A percentile compares a stretch with the other conserved stretches of the same genome.
Conservation (phyloP, 92 coral and sea anemone species). For the Blastomussa wellsi region DNA sequence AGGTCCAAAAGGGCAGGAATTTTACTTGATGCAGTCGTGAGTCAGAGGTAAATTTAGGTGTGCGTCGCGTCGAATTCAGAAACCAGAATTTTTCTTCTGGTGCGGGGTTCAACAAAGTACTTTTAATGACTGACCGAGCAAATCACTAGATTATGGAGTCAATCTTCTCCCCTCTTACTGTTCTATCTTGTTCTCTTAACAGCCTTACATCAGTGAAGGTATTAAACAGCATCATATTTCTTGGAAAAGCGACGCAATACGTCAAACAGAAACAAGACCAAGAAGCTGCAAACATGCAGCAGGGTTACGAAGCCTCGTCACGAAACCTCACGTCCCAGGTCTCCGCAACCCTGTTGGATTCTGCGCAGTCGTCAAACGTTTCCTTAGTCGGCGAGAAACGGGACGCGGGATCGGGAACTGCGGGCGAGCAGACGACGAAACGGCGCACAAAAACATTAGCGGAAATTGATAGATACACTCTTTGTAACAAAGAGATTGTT, state of each 20-base stretch:
- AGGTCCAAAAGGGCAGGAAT: no score
- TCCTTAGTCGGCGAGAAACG: constrained; percentile 27
- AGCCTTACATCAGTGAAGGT: constrained; percentile 89
- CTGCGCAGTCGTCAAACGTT: constrained; percentile 26
- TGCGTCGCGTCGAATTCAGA: no score
- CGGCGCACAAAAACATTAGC: constrained; percentile 75
- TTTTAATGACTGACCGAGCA: no score
- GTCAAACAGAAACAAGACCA: constrained; percentile 74
- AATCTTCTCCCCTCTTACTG: neutral
- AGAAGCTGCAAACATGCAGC: constrained; percentile 25
- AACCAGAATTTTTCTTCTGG: neutral
- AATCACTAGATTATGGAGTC: no score
- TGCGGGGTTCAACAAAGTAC: neutral
- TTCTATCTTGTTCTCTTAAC: neutral
- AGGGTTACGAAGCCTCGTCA: constrained; percentile 20
- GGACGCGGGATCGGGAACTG: neutral
- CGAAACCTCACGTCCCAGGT: constrained; percentile 31
- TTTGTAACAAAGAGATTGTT: constrained; percentile 94
- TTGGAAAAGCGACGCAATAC: constrained; percentile 89
- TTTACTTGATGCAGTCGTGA: no score
- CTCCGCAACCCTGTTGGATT: constrained; percentile 51
- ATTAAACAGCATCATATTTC: constrained; percentile 90
- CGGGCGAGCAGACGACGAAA: constrained; percentile 37
- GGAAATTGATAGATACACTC: constrained; percentile 94
- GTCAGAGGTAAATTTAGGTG: no score